These are phyloP conservation scores for Piscicola geometra DNA, from an alignment of 2,888 invertebrate species.

Conservation along the genomic window DNA sequence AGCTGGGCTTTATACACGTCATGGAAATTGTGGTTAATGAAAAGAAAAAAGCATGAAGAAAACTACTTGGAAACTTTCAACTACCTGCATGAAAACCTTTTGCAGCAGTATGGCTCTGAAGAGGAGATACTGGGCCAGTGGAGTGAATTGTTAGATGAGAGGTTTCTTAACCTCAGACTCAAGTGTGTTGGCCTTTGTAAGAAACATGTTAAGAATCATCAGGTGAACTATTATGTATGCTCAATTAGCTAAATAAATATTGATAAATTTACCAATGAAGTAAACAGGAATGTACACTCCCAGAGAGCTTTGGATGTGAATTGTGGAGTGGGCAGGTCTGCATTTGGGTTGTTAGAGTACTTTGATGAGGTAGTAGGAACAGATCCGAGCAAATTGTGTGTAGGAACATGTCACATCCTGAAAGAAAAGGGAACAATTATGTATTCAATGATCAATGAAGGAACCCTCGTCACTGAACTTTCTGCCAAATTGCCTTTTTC, in stretches of 20 bases:
- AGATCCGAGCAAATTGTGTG: slow-evolving; percentile 53
- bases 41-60: slow-evolving; percentile 30
- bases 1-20: slow-evolving; percentile 36
- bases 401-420: slow-evolving; percentile 50
- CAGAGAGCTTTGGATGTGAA: slow-evolving; percentile 53
- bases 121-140: slow-evolving; percentile 50
- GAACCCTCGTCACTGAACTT: slow-evolving; percentile 48
- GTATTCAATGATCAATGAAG: slow-evolving; percentile 50
- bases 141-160: slow-evolving; percentile 39
- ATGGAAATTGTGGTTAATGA: slow-evolving; percentile 33
- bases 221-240: not conserved
- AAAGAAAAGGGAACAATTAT: slow-evolving; percentile 46
- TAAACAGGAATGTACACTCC: slow-evolving; percentile 44
- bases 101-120: slow-evolving; percentile 51
- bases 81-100: slow-evolving; percentile 50
- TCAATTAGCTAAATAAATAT: too few species aligned
- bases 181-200: slow-evolving; percentile 52
- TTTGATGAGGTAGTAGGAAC: slow-evolving; percentile 53
- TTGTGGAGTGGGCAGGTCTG: slow-evolving; percentile 55
- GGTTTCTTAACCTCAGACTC: slow-evolving; percentile 50
- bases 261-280: slow-evolving; percentile 14
- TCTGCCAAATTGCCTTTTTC: slow-evolving; percentile 46
- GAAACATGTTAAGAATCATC: slow-evolving; percentile 45
- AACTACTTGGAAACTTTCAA: slow-evolving; percentile 49
- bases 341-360: slow-evolving; percentile 50